These are phyloP conservation scores for Adelognathus sp. DNA, from an alignment of 2,888 invertebrate genomes.

Conservation along the genomic window DNA sequence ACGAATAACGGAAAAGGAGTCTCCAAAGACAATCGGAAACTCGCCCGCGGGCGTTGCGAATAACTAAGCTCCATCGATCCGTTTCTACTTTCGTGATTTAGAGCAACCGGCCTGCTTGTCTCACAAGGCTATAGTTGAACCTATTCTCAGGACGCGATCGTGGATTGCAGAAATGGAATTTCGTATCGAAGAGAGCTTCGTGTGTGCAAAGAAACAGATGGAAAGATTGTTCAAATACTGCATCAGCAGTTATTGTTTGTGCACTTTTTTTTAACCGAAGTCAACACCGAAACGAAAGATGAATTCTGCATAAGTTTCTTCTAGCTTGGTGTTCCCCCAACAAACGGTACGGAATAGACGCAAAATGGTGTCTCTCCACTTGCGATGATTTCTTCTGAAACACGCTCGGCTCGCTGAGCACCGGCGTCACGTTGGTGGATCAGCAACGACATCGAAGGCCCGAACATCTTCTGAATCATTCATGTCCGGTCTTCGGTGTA, in stretches of 20 bases:
- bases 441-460: constrained; percentile 8
- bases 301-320: neutral
- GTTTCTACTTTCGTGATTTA: constrained; percentile 57
- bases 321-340: neutral
- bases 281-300: neutral
- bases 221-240: neutral
- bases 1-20: constrained; percentile 47
- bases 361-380: neutral
- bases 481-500: constrained; percentile 3
- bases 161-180: constrained; percentile 50
- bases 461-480: constrained; percentile 43
- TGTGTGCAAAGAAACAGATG: neutral
- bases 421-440: neutral
- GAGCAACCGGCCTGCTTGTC: constrained; percentile 36
- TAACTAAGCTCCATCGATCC: constrained; percentile 66
- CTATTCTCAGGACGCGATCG: constrained; percentile 3
- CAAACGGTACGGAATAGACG: neutral
- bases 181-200: constrained; percentile 33
- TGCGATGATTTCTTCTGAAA: neutral
- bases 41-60: constrained; percentile 52
- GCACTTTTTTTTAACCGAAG: neutral
- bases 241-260: neutral
- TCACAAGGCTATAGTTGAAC: neutral
- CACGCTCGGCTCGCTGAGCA: neutral
- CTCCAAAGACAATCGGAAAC: constrained; percentile 33